Conservation (phyloP, 1,140 invertebrate genomes). For the Octopus bimaculoides region DNA sequence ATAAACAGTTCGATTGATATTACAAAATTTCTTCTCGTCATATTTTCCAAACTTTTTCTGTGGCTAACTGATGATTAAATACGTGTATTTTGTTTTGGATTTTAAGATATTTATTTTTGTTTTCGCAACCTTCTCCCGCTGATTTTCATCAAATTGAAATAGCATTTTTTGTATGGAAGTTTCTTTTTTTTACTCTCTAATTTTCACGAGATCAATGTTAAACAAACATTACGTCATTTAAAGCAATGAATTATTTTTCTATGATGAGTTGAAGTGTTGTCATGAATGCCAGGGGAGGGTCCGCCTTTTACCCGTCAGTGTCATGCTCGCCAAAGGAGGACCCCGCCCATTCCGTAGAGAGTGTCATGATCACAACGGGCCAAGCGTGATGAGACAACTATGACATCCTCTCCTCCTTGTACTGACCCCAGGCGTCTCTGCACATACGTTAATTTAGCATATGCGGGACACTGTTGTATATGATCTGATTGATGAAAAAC, state of each 20-base stretch:
- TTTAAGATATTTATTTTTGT: no score
- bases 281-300: constrained; percentile 6
- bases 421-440: background rate
- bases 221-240: constrained; percentile 1
- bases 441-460: background rate
- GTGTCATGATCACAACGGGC: background rate
- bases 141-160: no score
- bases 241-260: background rate
- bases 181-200: background rate
- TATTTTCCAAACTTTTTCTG: no score
- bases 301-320: constrained; percentile 2
- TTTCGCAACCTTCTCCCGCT: no score
- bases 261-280: background rate
- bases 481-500: background rate
- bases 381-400: background rate
- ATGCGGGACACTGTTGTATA: background rate
- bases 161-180: no score
- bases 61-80: no score
- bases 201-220: background rate
- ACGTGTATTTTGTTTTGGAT: no score
- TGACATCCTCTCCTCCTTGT: background rate
- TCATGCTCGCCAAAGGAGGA: constrained; percentile 10
- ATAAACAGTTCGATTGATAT: no score
- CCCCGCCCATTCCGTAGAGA: constrained; percentile 6
- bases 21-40: no score